phyloP scores from a whole-genome alignment of 2,888 invertebrate genomes.

The Octonoba sinensis region DNA sequence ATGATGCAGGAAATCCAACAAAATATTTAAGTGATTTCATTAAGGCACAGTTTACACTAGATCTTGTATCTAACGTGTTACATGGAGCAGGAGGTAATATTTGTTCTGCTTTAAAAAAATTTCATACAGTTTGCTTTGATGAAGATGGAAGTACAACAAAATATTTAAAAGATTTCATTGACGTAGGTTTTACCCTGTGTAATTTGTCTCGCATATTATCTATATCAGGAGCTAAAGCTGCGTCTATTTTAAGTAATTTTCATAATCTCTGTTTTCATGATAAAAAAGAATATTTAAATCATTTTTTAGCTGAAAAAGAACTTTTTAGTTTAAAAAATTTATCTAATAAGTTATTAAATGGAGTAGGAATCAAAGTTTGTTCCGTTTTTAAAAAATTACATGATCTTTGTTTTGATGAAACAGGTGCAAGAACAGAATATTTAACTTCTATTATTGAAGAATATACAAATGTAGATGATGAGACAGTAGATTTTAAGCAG shows the following conservation, averaged over 20 bases:
- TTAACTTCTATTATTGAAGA: conserved; percentile 12
- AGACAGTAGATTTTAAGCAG: conserved; percentile 7
- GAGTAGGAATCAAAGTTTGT: conserved; percentile 7
- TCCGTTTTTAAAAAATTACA: conserved; percentile 9
- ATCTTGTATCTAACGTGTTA: conserved; percentile 1
- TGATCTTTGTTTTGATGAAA: not conserved
- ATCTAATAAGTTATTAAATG: conserved; percentile 16
- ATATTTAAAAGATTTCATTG: not conserved
- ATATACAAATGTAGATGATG: no score
- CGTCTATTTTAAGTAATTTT: conserved; percentile 16
- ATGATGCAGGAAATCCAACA: no score
- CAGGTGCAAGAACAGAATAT: conserved; percentile 2
- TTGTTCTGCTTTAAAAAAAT: conserved; percentile 6
- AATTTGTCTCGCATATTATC: conserved; percentile 2
- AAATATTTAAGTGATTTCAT: no score
- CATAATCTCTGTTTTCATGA: conserved; percentile 11
- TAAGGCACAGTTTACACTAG: not conserved
- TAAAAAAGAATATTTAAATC: not conserved
- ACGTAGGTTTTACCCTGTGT: not conserved
- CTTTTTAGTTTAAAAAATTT: conserved; percentile 1
- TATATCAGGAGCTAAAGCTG: conserved; percentile 9
- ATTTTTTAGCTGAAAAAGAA: conserved; percentile 10
- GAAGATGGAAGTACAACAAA: conserved; percentile 4
- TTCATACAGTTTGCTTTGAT: conserved; percentile 4
- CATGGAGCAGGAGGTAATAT: not conserved